A percentile compares a stretch with the other conserved stretches of the same genome.
Evolutionary conservation across 2,113 vertebrate genomes (phyloP).

Genomic region (Barbus barbus): DNA sequence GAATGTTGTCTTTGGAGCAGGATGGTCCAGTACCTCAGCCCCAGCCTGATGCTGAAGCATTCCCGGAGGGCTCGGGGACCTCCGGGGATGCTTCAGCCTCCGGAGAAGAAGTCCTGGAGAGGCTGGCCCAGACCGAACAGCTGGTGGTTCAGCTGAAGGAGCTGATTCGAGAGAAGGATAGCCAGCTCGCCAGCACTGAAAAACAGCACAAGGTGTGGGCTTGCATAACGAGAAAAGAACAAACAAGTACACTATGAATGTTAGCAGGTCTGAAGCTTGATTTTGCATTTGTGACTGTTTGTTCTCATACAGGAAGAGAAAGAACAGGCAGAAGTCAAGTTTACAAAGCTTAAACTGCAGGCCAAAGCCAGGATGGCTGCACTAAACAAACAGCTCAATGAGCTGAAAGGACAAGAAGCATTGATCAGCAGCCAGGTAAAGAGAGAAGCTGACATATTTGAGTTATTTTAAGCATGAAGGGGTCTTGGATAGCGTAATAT

Average conservation of each 20-base stretch:
- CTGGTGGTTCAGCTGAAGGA: slow-evolving; percentile 88
- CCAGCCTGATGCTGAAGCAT: no score
- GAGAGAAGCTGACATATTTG: neutral
- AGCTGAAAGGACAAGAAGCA: slow-evolving; percentile 78
- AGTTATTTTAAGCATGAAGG: neutral
- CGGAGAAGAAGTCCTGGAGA: slow-evolving; percentile 80
- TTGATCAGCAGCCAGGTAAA: slow-evolving; percentile 59
- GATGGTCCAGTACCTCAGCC: slow-evolving; percentile 69
- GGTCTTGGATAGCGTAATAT: neutral
- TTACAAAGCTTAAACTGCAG: slow-evolving; percentile 91
- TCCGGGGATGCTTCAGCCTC: no score
- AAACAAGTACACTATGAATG: neutral
- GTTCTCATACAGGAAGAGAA: slow-evolving; percentile 78
- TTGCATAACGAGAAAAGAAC: neutral
- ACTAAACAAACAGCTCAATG: slow-evolving; percentile 86
- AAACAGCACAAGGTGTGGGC: slow-evolving; percentile 77
- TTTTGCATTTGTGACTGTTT: slow-evolving; percentile 3
- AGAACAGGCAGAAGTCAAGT: slow-evolving; percentile 83
- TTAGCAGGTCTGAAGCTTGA: neutral
- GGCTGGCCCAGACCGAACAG: slow-evolving; percentile 83
- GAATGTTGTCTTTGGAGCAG: slow-evolving; percentile 54
- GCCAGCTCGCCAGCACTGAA: slow-evolving; percentile 79
- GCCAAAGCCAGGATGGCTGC: slow-evolving; percentile 88
- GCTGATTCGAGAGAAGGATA: slow-evolving; percentile 86
- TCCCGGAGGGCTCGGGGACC: no score